Evolutionary conservation across 37 sponge, comb jelly and placozoan genomes (phyloP), one percentile per base, ranked within the genome.

Genomic region (Halisarca cf. caerulea): DNA sequence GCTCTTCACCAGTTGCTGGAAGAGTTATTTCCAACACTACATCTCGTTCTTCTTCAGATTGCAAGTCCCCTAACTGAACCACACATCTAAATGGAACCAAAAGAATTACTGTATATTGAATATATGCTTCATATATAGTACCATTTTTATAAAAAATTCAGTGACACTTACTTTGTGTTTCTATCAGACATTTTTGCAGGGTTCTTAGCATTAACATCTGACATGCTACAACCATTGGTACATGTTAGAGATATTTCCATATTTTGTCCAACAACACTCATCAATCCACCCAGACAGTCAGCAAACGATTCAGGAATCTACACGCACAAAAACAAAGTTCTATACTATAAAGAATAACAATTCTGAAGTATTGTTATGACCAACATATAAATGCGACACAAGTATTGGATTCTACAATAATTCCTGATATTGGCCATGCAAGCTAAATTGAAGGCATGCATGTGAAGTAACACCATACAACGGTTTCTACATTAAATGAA

Each of bases 251-350:
- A 91, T 45, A 96, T 78, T 35, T 91, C 81, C 34, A 96, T 84
- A 66, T 96, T 96, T 87, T 96, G 96, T 30, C 96, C 96, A 40
- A 96, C 86, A 34, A 92, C 92, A 85, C 94, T 93, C 61, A 96
- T 82, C 53, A 96, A 84, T n/a, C 96, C 96, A 37, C 96, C 96
- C 20, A 96, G 90, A 70, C 96, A 96, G 83, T 96, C 96, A 55
- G 96, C 96, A 89, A 96, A 96, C 0, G 94, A 92, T 84, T 93
- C 96, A 15, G 96, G 92, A 82, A 95, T 95, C 86, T 81, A 47
- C 30, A 28, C 23, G 57, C 1, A 78, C 4, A 25, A 21, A n/a
- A n/a, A n/a, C n/a, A n/a, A n/a, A n/a, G n/a, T n/a, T n/a, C n/a
- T n/a, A n/a, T n/a, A n/a, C n/a, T n/a, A n/a, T n/a, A n/a, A n/a